A percentile compares a stretch with the other conserved stretches of the same genome.
Conservation (phyloP, 2,888 invertebrate genomes). For the Anodontia alba region DNA sequence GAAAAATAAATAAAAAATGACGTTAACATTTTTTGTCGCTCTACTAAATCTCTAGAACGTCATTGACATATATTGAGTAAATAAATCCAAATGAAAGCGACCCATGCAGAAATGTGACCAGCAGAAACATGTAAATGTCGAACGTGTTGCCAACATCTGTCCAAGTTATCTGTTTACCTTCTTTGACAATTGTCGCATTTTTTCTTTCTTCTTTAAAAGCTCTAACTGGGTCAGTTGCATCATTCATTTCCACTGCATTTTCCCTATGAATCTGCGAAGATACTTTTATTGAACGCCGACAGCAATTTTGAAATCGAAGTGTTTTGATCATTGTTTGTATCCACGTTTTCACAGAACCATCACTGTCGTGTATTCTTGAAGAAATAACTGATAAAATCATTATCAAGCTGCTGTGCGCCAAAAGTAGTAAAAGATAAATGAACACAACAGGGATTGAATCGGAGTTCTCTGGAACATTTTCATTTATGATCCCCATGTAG, state of each 20-base stretch:
- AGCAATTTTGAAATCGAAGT: not conserved
- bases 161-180: slow-evolving; percentile 20
- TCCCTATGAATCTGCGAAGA: not conserved
- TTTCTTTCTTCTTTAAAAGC: not conserved
- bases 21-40: too few species aligned
- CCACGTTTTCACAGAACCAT: slow-evolving; percentile 1
- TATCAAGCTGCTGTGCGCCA: slow-evolving; percentile 37
- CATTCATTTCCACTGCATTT: not conserved
- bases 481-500: slow-evolving; percentile 53
- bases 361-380: slow-evolving; percentile 35
- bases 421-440: slow-evolving; percentile 43
- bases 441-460: slow-evolving; percentile 46
- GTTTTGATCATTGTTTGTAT: not conserved
- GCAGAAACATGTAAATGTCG: slow-evolving; percentile 25
- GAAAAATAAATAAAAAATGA: too few species aligned
- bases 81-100: not conserved
- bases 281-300: not conserved
- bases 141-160: slow-evolving; percentile 33
- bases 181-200: not conserved
- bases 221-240: not conserved
- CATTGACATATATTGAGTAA: not conserved
- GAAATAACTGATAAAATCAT: slow-evolving; percentile 42
- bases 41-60: too few species aligned
- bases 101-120: not conserved
- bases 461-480: slow-evolving; percentile 50